phyloP scores from a whole-genome alignment of 2,113 vertebrate genomes.

The Brienomyrus longianalis region DNA sequence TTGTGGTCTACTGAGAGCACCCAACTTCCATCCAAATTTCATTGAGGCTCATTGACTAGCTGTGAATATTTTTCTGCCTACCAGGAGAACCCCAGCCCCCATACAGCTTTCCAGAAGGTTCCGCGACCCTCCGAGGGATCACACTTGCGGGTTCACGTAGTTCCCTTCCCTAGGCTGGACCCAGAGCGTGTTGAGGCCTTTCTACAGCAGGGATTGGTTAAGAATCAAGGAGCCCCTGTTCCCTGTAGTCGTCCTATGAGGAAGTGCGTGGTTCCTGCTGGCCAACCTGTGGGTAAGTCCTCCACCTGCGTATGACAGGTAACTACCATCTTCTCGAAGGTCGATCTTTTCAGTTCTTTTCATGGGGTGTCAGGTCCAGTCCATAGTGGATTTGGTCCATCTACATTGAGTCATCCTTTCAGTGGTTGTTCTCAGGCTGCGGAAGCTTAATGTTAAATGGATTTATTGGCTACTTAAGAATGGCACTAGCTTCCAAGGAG shows the following conservation, averaged over 20 bases:
- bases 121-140: conserved; percentile 91
- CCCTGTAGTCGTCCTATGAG: conserved; percentile 64
- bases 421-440: background rate
- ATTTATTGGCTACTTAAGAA: background rate
- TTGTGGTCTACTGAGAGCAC: background rate
- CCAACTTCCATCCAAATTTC: background rate
- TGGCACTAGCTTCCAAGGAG: background rate
- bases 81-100: conserved; percentile 94
- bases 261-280: conserved; percentile 90
- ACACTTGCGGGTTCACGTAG: conserved; percentile 84
- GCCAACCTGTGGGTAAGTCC: conserved; percentile 85
- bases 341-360: background rate
- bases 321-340: background rate
- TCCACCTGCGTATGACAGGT: background rate
- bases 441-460: background rate
- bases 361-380: background rate
- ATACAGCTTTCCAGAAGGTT: conserved; percentile 97
- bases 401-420: background rate
- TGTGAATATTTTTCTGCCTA: background rate
- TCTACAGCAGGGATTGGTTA: conserved; percentile 70
- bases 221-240: conserved; percentile 60
- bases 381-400: background rate
- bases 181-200: conserved; percentile 76
- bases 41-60: background rate
- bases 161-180: conserved; percentile 81